phyloP scores from a whole-genome alignment of 2,888 invertebrate genomes.

The Poecilus cupreus region DNA sequence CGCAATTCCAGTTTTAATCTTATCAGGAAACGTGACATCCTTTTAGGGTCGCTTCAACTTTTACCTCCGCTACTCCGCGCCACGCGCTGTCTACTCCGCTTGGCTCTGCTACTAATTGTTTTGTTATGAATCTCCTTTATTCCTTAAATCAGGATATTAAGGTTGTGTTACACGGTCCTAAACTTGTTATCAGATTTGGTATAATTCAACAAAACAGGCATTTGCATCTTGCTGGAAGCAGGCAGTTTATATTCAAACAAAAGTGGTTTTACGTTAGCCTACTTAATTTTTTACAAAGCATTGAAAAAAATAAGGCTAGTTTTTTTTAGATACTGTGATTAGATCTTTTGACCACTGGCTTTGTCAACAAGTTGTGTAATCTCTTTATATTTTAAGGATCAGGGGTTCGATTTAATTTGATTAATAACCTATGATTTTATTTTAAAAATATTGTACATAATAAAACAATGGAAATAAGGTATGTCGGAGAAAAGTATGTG shows the following conservation, averaged over 20 bases:
- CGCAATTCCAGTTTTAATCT: slow-evolving; percentile 43
- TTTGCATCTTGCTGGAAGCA: neutral
- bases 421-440: too few relatives aligned
- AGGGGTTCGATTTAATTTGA: too few relatives aligned
- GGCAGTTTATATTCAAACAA: neutral
- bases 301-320: too few relatives aligned
- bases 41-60: slow-evolving; percentile 22
- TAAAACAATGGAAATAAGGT: too few relatives aligned
- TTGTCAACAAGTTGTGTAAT: too few relatives aligned
- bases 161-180: slow-evolving; percentile 37
- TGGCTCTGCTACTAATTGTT: slow-evolving; percentile 32
- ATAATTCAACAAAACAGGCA: neutral
- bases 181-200: slow-evolving; percentile 42
- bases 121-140: slow-evolving; percentile 44
- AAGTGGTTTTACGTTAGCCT: neutral
- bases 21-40: slow-evolving; percentile 44
- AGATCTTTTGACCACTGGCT: too few relatives aligned
- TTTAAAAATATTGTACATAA: too few relatives aligned
- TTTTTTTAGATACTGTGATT: too few relatives aligned
- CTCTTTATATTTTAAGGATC: too few relatives aligned
- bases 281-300: too few relatives aligned
- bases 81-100: neutral
- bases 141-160: slow-evolving; percentile 44
- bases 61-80: neutral
- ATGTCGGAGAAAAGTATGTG: too few relatives aligned